phyloP scores from a whole-genome alignment of 2,113 vertebrate genomes.

The Danionella cerebrum region DNA sequence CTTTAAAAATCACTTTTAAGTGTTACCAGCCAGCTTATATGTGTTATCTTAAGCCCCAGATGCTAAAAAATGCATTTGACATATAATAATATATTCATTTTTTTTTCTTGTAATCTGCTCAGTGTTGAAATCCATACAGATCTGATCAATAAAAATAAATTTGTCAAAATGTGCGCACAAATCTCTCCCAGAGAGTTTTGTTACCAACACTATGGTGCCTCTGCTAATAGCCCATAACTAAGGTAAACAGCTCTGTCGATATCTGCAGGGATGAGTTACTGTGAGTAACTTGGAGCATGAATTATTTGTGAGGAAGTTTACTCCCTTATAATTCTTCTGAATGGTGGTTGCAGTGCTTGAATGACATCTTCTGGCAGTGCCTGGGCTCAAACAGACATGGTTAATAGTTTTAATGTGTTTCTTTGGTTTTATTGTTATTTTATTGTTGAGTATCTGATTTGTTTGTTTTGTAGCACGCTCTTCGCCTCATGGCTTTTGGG shows the following conservation, averaged over 20 bases:
- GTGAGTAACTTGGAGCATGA: not conserved
- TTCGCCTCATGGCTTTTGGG: slow-evolving; percentile 93
- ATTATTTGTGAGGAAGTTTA: slow-evolving; percentile 4
- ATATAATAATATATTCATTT: too few relatives aligned
- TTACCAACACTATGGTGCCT: not conserved
- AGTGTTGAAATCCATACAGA: not conserved
- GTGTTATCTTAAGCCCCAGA: too few relatives aligned
- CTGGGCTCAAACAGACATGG: not conserved
- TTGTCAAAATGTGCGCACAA: not conserved
- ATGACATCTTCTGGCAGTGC: not conserved
- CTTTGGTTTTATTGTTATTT: not conserved
- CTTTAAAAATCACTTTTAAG: too few relatives aligned
- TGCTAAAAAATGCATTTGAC: too few relatives aligned
- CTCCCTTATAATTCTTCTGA: slow-evolving; percentile 5
- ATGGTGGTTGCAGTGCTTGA: not conserved
- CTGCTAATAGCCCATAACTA: not conserved
- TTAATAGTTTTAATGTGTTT: not conserved
- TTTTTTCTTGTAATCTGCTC: not conserved
- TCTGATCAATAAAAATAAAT: not conserved
- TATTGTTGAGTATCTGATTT: not conserved
- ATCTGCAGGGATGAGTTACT: not conserved
- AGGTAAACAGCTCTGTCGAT: not conserved
- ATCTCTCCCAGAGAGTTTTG: not conserved
- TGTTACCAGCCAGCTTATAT: too few relatives aligned
- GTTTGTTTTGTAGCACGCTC: slow-evolving; percentile 72